Conservation (phyloP, 2,113 vertebrate species). For the Oreotragus oreotragus region DNA sequence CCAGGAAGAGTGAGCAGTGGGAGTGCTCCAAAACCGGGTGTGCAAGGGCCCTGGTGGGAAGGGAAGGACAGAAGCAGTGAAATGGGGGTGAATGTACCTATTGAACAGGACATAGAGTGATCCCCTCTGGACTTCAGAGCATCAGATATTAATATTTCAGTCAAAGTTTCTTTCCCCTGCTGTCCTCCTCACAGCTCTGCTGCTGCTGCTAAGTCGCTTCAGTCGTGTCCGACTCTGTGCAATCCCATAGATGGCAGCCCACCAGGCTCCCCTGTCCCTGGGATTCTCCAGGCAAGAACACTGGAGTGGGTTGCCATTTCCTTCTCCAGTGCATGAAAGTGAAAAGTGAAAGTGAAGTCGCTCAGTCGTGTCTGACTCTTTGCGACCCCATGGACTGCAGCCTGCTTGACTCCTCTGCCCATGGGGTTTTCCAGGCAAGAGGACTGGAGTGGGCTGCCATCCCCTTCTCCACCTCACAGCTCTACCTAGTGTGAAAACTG, state of each 20-base stretch:
- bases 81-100: not conserved
- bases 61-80: not conserved
- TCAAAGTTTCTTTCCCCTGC: not conserved
- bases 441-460: too few relatives aligned
- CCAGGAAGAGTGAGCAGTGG: not conserved
- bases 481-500: not conserved
- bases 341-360: too few relatives aligned
- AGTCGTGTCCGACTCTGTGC: accelerated
- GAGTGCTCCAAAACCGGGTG: not conserved
- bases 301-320: too few relatives aligned
- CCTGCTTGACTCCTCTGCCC: too few relatives aligned
- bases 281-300: too few relatives aligned
- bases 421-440: too few relatives aligned
- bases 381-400: accelerated
- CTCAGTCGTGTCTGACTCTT: too few relatives aligned
- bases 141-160: not conserved
- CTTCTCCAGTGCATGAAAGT: too few relatives aligned
- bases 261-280: too few relatives aligned
- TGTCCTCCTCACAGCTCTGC: not conserved
- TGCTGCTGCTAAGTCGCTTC: too few relatives aligned
- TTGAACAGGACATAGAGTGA: not conserved
- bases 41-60: not conserved
- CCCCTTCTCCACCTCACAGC: not conserved
- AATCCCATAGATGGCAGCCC: too few relatives aligned
- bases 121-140: not conserved